These are phyloP conservation scores for Poeciliopsis prolifica DNA, from an alignment of 2,113 vertebrate genomes.

Conservation along the genomic window DNA sequence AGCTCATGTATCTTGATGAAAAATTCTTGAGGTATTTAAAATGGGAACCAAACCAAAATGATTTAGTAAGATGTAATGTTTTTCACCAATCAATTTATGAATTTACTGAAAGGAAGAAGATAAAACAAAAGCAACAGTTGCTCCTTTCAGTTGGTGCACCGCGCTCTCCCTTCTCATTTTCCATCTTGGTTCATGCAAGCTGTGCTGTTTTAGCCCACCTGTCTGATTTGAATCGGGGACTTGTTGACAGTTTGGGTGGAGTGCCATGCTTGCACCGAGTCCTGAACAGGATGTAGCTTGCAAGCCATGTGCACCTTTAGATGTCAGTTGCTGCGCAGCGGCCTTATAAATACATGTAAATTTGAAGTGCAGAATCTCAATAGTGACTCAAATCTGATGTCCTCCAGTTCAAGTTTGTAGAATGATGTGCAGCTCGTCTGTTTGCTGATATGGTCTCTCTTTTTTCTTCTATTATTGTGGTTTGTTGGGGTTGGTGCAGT, in stretches of 20 bases:
- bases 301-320: conserved; percentile 36
- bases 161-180: background rate
- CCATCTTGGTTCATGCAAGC: background rate
- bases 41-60: too few relatives aligned
- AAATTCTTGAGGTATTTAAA: too few relatives aligned
- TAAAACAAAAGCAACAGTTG: background rate
- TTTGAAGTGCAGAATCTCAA: conserved; percentile 13
- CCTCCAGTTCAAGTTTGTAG: background rate
- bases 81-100: background rate
- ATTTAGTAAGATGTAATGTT: too few relatives aligned
- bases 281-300: conserved; percentile 68
- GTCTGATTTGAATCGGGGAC: conserved; percentile 45
- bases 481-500: conserved; percentile 27
- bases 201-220: background rate
- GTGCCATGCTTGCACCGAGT: conserved; percentile 38
- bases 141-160: background rate
- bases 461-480: conserved; percentile 33
- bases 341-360: conserved; percentile 19
- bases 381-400: background rate
- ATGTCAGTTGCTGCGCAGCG: conserved; percentile 20
- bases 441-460: background rate
- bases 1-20: too few relatives aligned
- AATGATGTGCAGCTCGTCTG: conserved; percentile 3
- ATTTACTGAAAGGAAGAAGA: background rate
- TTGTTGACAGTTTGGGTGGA: conserved; percentile 73